Conservation (phyloP, 2,113 vertebrate species). For the Astur gentilis region DNA sequence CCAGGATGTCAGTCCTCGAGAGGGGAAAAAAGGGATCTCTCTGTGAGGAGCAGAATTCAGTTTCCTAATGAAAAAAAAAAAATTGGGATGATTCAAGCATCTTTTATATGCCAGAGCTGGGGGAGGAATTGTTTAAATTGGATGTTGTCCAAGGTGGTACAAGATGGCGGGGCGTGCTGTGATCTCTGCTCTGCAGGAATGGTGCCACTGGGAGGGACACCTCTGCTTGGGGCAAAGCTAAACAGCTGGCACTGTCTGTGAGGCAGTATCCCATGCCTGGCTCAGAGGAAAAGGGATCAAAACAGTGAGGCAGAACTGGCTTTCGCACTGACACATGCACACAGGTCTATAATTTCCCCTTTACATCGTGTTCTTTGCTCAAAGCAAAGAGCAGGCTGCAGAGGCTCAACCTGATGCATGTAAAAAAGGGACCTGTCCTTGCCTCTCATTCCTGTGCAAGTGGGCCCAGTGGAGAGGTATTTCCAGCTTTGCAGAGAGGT, state of each 20-base stretch:
- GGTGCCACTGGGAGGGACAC: not conserved
- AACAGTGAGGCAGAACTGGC: not conserved
- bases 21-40: constrained; percentile 37
- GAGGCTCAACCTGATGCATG: not conserved
- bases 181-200: not conserved
- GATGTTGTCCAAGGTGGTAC: not conserved
- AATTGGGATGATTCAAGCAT: constrained; percentile 1
- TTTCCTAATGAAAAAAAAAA: constrained; percentile 2
- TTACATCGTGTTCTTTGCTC: not conserved
- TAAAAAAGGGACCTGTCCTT: not conserved
- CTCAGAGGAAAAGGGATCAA: not conserved
- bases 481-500: not conserved
- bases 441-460: accelerated
- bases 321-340: not conserved
- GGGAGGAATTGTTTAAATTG: not conserved
- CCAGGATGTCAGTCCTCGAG: constrained; percentile 16
- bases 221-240: not conserved
- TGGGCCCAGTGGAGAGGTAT: not conserved
- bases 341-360: not conserved
- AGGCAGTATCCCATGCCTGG: not conserved
- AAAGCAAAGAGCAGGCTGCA: not conserved
- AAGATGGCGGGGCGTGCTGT: not conserved
- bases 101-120: not conserved
- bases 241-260: not conserved
- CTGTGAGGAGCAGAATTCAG: not conserved